Evolutionary conservation across 1,140 invertebrate genomes (phyloP).

Genomic region (Oedothorax gibbosus): DNA sequence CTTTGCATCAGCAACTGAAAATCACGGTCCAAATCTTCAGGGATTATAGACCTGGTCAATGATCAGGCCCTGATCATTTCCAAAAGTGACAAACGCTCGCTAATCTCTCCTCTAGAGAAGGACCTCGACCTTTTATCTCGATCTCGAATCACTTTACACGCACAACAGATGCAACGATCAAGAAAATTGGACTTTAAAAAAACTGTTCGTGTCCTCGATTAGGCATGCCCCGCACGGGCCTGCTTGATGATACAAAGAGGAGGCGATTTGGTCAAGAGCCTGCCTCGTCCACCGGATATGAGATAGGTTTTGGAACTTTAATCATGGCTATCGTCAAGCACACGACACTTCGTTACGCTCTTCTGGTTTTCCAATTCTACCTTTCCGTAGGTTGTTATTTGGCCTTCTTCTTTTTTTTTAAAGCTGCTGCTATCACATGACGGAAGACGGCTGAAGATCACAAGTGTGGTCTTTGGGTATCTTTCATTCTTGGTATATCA

Average conservation of each 20-base stretch:
- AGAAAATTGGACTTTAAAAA: constrained; percentile 21
- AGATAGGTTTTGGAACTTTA: constrained; percentile 34
- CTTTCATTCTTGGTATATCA: too few species aligned
- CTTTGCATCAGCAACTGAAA: too few species aligned
- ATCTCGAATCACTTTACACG: background rate
- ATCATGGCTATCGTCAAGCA: constrained; percentile 37
- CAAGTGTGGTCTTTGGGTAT: too few species aligned
- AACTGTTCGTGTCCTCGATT: constrained; percentile 31
- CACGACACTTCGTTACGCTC: constrained; percentile 50
- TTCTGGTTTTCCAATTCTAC: constrained; percentile 34
- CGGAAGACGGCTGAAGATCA: too few species aligned
- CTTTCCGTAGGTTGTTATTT: background rate
- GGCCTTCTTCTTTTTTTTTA: background rate
- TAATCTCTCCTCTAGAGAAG: background rate
- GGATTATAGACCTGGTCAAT: too few species aligned
- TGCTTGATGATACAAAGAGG: background rate
- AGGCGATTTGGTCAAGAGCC: constrained; percentile 13
- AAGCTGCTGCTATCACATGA: too few species aligned
- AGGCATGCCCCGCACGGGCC: constrained; percentile 52
- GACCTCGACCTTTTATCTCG: constrained; percentile 5
- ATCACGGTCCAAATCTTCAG: too few species aligned
- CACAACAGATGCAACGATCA: constrained; percentile 5
- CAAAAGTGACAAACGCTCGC: too few species aligned
- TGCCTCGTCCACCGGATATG: constrained; percentile 44
- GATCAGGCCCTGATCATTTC: too few species aligned